Evolutionary conservation across 2,888 invertebrate genomes (phyloP), one percentile per base, ranked within the genome.

Genomic region (Dynastes maya): DNA sequence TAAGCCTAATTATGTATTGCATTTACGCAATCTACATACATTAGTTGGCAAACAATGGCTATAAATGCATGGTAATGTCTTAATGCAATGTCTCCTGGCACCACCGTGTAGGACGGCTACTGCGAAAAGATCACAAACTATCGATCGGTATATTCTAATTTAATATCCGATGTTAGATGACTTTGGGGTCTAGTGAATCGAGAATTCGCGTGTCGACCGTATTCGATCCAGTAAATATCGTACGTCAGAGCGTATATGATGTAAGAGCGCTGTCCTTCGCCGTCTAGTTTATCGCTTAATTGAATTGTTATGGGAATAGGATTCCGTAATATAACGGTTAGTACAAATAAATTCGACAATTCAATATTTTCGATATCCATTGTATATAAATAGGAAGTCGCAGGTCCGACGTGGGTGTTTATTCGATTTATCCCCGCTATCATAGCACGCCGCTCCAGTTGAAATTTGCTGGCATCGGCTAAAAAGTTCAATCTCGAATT

Each of bases 81-180:
- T 61, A 13, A 40, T 74, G 27, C 22, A 49, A 61, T 74, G 72
- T 45, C 40, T 49, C 61, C 72, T 49, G 61, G 61, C 40, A 74
- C 61, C 72, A 9, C 22, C 55, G 55, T 55, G 2, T 45, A 5
- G 32, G 32, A 5, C 5, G 27, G 45, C 40, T 55, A 22, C 45
- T 49, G 27, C 49, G 13, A 9, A 45, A 49, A 74, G 72, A 74
- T 74, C 72, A 45, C 40, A 61, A 45, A 11, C 5, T 74, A 74
- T 74, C 72, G 72, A 74, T 74, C 72, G 40, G 45, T 2, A 61
- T 45, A 61, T 61, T 74, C 72, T 74, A 74, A 74, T 74, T 74
- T 74, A 74, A 74, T 74, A 74, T 74, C 61, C 72, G 72, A 74
- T 74, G 72, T 61, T 74, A 45, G 45, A 49, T 61, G 72, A 74